These are phyloP conservation scores for Iguana delicatissima DNA, from an alignment of 2,797 vertebrate species.

Conservation along the genomic window DNA sequence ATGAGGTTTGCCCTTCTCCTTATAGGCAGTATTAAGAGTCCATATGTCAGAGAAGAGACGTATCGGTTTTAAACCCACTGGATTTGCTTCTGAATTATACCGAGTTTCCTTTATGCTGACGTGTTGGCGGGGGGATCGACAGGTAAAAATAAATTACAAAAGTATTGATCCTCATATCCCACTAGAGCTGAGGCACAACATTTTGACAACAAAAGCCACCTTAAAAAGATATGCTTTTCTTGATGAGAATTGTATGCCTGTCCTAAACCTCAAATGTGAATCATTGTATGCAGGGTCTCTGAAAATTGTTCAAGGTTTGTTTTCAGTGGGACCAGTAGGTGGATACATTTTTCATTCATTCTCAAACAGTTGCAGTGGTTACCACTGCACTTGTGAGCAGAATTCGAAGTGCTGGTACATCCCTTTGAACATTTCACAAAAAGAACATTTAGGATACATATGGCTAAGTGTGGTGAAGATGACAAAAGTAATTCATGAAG, in stretches of 20 bases:
- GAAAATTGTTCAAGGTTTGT: background rate
- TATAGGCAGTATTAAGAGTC: slow-evolving; percentile 2
- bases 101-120: background rate
- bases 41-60: slow-evolving; percentile 17
- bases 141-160: slow-evolving; percentile 23
- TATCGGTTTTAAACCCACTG: slow-evolving; percentile 31
- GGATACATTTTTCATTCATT: background rate
- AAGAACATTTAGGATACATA: too few relatives aligned
- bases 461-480: too few relatives aligned
- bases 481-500: too few relatives aligned
- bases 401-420: background rate
- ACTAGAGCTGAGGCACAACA: background rate
- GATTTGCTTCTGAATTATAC: slow-evolving; percentile 10
- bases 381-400: background rate
- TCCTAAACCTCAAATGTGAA: background rate
- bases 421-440: too few relatives aligned
- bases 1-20: background rate
- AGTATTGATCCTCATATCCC: slow-evolving; percentile 5
- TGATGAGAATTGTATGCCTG: background rate
- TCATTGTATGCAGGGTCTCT: background rate
- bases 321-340: background rate
- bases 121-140: background rate
- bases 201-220: background rate
- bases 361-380: background rate
- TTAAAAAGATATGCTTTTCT: background rate